Evolutionary conservation across 2,113 vertebrate genomes (phyloP).

Genomic region (Boulengerochromis microlepis): DNA sequence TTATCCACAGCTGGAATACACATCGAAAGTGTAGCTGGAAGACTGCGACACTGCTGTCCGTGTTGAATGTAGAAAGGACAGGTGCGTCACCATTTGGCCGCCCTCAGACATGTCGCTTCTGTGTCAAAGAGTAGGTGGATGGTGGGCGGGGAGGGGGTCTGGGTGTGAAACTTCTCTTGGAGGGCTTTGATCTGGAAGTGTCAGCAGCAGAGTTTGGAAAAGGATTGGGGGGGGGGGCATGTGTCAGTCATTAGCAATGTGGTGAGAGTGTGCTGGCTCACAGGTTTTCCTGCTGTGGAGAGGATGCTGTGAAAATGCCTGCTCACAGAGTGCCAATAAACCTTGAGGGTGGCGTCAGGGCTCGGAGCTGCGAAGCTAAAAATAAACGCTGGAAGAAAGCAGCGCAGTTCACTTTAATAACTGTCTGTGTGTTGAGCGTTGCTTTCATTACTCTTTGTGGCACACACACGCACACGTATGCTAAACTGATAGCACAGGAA

Average conservation of each 20-base stretch:
- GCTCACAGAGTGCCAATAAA: slow-evolving; percentile 54
- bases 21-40: neutral
- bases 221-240: slow-evolving; percentile 35
- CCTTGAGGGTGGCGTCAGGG: slow-evolving; percentile 8
- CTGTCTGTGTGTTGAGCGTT: slow-evolving; percentile 6
- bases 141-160: neutral
- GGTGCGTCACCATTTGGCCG: slow-evolving; percentile 69
- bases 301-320: slow-evolving; percentile 61
- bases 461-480: slow-evolving; percentile 36
- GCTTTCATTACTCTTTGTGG: slow-evolving; percentile 21
- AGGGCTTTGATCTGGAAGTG: slow-evolving; percentile 70
- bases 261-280: slow-evolving; percentile 58
- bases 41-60: neutral
- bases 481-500: slow-evolving; percentile 66
- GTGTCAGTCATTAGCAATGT: slow-evolving; percentile 68
- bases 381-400: neutral
- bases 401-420: neutral
- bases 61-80: slow-evolving; percentile 41
- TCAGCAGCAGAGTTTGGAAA: slow-evolving; percentile 24
- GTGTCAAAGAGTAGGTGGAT: slow-evolving; percentile 61
- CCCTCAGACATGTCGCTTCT: slow-evolving; percentile 48
- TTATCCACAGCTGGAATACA: slow-evolving; percentile 48
- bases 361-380: neutral
- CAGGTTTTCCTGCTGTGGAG: slow-evolving; percentile 31
- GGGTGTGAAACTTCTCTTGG: slow-evolving; percentile 41